Percentiles rank a stretch among this genome's conserved stretches.
Conservation (phyloP, 2,113 vertebrate genomes). For the Stercorarius parasiticus region DNA sequence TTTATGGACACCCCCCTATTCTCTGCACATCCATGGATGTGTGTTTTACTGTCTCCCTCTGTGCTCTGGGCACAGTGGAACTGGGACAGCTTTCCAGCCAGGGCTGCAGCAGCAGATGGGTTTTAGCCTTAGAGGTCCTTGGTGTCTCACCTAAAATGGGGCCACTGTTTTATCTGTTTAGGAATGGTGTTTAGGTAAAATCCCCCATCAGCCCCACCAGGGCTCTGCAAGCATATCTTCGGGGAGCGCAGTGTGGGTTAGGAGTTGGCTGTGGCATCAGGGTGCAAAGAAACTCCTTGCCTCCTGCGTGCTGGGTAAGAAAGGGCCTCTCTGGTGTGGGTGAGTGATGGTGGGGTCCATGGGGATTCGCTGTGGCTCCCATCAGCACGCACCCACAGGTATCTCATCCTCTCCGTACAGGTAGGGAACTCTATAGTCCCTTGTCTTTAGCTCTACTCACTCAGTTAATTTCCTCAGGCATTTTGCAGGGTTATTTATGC, state of each 20-base stretch:
- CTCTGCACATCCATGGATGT: background rate
- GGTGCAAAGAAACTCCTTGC: background rate
- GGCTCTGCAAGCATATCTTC: background rate
- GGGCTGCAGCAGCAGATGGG: background rate
- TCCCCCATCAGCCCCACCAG: background rate
- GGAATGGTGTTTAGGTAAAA: background rate
- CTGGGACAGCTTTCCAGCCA: background rate
- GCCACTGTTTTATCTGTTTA: background rate
- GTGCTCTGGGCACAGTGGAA: background rate
- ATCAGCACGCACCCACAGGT: background rate
- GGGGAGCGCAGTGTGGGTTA: background rate
- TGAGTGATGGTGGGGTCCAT: background rate
- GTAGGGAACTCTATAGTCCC: background rate
- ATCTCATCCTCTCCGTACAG: background rate
- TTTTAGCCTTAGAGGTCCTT: background rate
- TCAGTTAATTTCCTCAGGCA: background rate
- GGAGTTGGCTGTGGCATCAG: background rate
- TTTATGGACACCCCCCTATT: background rate
- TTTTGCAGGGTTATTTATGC: slow-evolving; percentile 18
- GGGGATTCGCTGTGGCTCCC: background rate
- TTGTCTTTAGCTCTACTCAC: background rate
- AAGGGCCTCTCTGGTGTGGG: background rate
- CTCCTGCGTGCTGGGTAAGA: background rate
- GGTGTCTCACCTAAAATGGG: background rate
- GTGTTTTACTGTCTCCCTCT: background rate